Conservation (phyloP, 2,113 vertebrate genomes). For the Odocoileus hemionus region DNA sequence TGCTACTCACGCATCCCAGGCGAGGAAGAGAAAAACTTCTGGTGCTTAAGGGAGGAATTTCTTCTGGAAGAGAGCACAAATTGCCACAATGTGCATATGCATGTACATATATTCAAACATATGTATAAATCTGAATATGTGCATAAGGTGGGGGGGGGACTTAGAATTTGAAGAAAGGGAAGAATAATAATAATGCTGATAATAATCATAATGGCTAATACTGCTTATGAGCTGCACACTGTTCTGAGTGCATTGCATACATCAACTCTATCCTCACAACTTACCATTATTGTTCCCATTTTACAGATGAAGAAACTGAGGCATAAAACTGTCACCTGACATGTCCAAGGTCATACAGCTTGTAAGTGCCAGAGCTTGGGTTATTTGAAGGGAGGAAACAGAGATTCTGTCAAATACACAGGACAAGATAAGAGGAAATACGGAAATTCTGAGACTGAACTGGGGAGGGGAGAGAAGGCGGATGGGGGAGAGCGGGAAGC, state of each 20-base stretch:
- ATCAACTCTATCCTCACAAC: background rate
- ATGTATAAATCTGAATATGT: background rate
- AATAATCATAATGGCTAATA: background rate
- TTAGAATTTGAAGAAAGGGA: background rate
- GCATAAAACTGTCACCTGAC: background rate
- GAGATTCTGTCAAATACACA: no score
- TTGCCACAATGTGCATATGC: background rate
- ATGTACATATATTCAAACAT: background rate
- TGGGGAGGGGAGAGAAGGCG: background rate
- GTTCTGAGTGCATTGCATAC: background rate
- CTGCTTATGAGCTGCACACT: background rate
- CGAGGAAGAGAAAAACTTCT: background rate
- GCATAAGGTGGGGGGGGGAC: background rate
- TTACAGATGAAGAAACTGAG: background rate
- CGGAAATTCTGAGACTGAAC: background rate
- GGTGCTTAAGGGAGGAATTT: background rate
- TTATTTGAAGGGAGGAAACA: background rate
- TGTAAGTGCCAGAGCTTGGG: background rate
- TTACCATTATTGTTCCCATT: background rate
- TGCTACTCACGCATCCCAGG: background rate
- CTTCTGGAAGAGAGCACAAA: background rate
- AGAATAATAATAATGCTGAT: background rate
- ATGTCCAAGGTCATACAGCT: background rate
- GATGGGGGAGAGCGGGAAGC: background rate
- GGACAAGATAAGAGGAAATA: background rate